Percentiles rank a stretch among this genome's conserved stretches.
Evolutionary conservation across 2,113 vertebrate genomes (phyloP).

Genomic region (Irena cyanogastra): DNA sequence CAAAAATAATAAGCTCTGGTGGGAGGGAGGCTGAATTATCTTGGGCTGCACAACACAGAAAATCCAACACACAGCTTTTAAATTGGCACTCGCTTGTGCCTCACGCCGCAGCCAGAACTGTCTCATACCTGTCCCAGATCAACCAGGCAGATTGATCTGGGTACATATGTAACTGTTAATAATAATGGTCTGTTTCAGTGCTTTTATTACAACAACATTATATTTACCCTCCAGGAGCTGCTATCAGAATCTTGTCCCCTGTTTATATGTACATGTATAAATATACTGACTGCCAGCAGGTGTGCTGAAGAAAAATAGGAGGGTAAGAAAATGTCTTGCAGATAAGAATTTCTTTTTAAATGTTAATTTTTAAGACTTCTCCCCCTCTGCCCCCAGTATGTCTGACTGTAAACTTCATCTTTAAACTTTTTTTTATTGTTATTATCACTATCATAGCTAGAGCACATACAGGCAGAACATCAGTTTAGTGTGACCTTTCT

Average conservation of each 20-base stretch:
- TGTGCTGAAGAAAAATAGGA: slow-evolving; percentile 54
- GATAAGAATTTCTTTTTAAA: slow-evolving; percentile 72
- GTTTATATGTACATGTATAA: slow-evolving; percentile 50
- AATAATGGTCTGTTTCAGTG: neutral
- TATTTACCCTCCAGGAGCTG: neutral
- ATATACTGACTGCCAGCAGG: slow-evolving; percentile 44
- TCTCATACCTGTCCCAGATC: neutral
- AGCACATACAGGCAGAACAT: slow-evolving; percentile 66
- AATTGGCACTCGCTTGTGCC: neutral
- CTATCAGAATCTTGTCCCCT: slow-evolving; percentile 23
- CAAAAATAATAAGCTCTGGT: slow-evolving; percentile 28
- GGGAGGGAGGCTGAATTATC: neutral
- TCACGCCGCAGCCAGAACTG: neutral
- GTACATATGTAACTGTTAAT: neutral
- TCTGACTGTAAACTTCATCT: slow-evolving; percentile 70
- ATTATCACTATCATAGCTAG: slow-evolving; percentile 49
- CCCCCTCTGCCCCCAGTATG: neutral
- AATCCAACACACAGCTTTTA: neutral
- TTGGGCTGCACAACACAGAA: neutral
- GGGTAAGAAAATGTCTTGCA: slow-evolving; percentile 43
- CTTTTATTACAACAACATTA: neutral
- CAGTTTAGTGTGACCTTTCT: slow-evolving; percentile 75
- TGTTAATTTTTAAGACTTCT: slow-evolving; percentile 62
- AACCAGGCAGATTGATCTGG: neutral
- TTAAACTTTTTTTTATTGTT: slow-evolving; percentile 48